phyloP scores from a whole-genome alignment of 1,140 invertebrate species.

The Ostrea edulis region DNA sequence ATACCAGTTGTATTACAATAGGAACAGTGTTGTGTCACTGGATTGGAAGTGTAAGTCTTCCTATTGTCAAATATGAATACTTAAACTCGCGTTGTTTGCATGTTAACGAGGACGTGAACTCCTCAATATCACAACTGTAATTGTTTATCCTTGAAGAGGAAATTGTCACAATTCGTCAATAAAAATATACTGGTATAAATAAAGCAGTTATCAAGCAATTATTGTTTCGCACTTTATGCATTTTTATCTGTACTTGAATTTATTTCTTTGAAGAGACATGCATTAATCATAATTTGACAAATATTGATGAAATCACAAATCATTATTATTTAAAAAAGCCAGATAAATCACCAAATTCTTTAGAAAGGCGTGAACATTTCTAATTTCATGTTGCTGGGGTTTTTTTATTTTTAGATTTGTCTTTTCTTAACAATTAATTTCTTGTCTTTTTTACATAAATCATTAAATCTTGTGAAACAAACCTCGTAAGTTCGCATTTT shows the following conservation, averaged over 20 bases:
- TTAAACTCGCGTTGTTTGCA: neutral
- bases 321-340: neutral
- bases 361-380: neutral
- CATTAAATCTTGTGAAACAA: too few species aligned
- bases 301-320: neutral
- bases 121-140: neutral
- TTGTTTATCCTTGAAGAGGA: neutral
- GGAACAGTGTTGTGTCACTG: neutral
- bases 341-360: neutral
- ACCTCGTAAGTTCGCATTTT: too few species aligned
- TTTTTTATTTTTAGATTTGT: too few species aligned
- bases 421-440: too few species aligned
- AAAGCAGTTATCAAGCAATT: neutral
- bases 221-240: neutral
- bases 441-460: too few species aligned
- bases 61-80: conserved; percentile 28
- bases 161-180: neutral
- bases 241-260: neutral
- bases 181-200: neutral
- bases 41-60: neutral
- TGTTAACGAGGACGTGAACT: neutral
- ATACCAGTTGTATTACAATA: conserved; percentile 15
- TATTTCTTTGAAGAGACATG: neutral
- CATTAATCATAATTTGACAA: neutral
- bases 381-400: neutral